Conservation (phyloP, 2,113 vertebrate species). For the Mormyrus iriodes region DNA sequence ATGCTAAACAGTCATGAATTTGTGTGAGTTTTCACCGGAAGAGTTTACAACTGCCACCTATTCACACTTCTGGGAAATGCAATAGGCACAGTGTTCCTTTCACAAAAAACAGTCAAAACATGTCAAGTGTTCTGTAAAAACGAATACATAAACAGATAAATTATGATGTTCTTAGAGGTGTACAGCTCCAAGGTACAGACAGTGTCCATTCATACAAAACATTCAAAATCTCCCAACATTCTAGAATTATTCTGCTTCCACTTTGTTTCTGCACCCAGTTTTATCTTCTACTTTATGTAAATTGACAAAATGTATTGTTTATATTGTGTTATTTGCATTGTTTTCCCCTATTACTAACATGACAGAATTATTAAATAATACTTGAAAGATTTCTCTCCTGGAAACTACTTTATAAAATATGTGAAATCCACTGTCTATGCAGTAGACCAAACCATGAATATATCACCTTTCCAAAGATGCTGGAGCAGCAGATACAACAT, state of each 20-base stretch:
- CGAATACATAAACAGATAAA: background rate
- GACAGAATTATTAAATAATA: background rate
- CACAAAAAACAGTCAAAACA: background rate
- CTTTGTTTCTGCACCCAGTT: background rate
- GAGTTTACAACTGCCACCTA: background rate
- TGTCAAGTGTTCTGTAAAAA: background rate
- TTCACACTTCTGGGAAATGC: background rate
- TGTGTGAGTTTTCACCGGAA: background rate
- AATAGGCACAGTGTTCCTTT: background rate
- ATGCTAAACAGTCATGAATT: background rate
- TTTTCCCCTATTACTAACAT: background rate
- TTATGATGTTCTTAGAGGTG: background rate
- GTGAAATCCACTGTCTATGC: background rate
- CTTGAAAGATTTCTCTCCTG: background rate
- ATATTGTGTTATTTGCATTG: background rate
- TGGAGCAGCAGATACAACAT: constrained; percentile 63
- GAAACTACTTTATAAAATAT: background rate
- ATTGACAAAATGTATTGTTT: background rate
- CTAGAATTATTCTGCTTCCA: background rate
- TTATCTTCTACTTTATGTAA: background rate
- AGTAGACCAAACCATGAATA: background rate
- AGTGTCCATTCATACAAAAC: background rate
- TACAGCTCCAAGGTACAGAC: background rate
- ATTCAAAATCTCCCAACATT: background rate
- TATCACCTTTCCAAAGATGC: constrained; percentile 46